Evolutionary conservation across 2,888 invertebrate genomes (phyloP).

Genomic region (Hybos culiciformis): DNA sequence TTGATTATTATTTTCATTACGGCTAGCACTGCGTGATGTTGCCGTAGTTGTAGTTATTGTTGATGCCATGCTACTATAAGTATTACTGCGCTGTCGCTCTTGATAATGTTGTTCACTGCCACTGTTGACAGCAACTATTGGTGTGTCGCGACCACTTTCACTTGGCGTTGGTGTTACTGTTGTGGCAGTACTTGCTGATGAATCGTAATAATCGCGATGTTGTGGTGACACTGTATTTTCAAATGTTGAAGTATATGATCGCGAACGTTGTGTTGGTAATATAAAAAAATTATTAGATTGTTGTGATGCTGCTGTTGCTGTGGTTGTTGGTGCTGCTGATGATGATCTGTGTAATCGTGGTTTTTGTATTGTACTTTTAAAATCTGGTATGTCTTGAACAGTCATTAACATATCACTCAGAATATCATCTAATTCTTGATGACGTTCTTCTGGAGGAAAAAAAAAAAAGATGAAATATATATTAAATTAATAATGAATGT

Average conservation of each 20-base stretch:
- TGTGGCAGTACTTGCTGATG: constrained; percentile 22
- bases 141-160: constrained; percentile 20
- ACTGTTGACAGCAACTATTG: neutral
- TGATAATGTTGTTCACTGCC: neutral
- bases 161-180: constrained; percentile 22
- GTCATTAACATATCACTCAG: constrained; percentile 77
- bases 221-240: constrained; percentile 5
- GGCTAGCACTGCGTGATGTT: neutral
- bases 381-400: constrained; percentile 66
- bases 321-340: constrained; percentile 14
- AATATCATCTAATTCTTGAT: constrained; percentile 68
- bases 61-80: constrained; percentile 1
- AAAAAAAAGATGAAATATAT: no score
- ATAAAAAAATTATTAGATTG: constrained; percentile 11
- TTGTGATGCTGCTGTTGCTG: constrained; percentile 11
- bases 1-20: constrained; percentile 2
- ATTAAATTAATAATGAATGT: no score
- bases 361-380: constrained; percentile 7
- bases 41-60: constrained; percentile 3
- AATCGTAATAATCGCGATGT: constrained; percentile 19
- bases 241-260: constrained; percentile 16
- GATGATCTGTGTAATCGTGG: constrained; percentile 15
- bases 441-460: constrained; percentile 30
- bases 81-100: constrained; percentile 5
- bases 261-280: constrained; percentile 14